Evolutionary conservation across 2,113 vertebrate genomes (phyloP).

Genomic region (Bambusicola thoracicus): DNA sequence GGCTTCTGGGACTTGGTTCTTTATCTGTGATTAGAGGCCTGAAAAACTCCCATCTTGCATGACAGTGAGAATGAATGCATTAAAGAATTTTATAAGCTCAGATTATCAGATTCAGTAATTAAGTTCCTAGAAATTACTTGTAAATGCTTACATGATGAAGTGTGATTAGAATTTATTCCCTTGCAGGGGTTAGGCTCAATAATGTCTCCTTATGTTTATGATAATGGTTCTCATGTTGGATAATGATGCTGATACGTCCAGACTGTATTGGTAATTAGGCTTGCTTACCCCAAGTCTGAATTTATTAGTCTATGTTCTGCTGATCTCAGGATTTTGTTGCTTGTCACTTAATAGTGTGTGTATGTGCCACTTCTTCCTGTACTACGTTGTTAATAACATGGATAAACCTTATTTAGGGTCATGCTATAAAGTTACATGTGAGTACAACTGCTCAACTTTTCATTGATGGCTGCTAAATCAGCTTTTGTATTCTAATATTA

Average conservation of each 20-base stretch:
- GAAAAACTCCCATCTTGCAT: not conserved
- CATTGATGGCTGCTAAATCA: not conserved
- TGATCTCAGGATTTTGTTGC: not conserved
- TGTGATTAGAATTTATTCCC: not conserved
- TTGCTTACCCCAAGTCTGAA: not conserved
- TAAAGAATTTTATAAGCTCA: not conserved
- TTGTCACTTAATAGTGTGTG: not conserved
- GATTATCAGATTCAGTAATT: not conserved
- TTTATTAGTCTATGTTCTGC: not conserved
- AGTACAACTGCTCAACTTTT: not conserved
- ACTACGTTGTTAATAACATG: not conserved
- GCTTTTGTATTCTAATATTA: not conserved
- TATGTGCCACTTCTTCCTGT: not conserved
- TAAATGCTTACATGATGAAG: not conserved
- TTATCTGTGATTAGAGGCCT: not conserved
- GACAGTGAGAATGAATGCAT: not conserved
- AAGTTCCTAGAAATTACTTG: not conserved
- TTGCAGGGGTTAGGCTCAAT: not conserved
- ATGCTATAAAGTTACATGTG: rapidly evolving
- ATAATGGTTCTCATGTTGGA: not conserved
- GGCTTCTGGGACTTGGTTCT: not conserved
- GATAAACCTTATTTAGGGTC: not conserved
- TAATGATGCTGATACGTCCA: not conserved
- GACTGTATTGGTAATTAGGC: not conserved
- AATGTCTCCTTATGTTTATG: not conserved